phyloP scores from a whole-genome alignment of 2,113 vertebrate species.

The Callopanchax toddi region DNA sequence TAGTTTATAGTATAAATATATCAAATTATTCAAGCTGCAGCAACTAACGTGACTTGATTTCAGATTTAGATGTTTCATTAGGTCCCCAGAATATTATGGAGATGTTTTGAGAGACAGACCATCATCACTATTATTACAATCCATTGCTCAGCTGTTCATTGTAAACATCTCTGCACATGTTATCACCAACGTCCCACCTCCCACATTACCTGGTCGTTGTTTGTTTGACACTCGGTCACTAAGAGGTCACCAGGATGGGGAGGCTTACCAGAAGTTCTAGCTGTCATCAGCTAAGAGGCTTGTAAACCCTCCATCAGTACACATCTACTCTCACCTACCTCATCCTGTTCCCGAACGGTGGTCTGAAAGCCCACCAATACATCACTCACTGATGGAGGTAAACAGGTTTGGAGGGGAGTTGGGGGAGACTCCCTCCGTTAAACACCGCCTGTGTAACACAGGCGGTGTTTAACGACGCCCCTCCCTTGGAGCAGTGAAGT shows the following conservation, averaged over 20 bases:
- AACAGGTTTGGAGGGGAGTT: slow-evolving; percentile 20
- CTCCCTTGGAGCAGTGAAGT: slow-evolving; percentile 30
- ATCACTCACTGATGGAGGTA: slow-evolving; percentile 29
- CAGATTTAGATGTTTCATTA: neutral
- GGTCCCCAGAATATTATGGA: neutral
- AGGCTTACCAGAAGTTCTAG: slow-evolving; percentile 34
- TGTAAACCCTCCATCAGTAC: slow-evolving; percentile 31
- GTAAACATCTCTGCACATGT: slow-evolving; percentile 1
- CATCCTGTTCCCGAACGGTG: slow-evolving; percentile 12
- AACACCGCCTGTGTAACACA: no score
- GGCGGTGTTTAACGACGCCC: slow-evolving; percentile 16
- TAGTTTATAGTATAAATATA: neutral
- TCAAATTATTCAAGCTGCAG: neutral
- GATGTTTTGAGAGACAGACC: neutral
- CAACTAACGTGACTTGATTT: neutral
- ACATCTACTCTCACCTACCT: slow-evolving; percentile 40
- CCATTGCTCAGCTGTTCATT: slow-evolving; percentile 13
- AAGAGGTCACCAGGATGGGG: neutral
- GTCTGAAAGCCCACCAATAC: slow-evolving; percentile 24
- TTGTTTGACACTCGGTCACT: slow-evolving; percentile 6
- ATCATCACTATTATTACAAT: neutral
- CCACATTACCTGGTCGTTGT: neutral
- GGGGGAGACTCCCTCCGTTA: no score
- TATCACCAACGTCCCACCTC: neutral
- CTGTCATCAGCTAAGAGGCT: slow-evolving; percentile 41